Conservation (phyloP, 2,888 invertebrate genomes). For the Dichetophora obliterata region DNA sequence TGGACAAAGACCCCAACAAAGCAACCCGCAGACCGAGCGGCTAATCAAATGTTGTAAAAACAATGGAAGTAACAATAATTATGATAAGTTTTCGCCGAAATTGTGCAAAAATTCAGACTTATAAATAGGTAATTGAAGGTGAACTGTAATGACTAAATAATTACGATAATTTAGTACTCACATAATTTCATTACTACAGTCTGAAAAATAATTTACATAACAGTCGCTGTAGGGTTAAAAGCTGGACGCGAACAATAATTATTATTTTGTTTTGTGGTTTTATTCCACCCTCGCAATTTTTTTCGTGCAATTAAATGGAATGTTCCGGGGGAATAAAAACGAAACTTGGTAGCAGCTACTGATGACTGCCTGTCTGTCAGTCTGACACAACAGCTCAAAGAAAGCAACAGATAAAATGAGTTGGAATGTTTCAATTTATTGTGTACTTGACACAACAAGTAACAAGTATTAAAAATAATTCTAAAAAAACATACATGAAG, state of each 20-base stretch:
- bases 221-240: too few relatives aligned
- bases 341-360: neutral
- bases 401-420: slow-evolving; percentile 1
- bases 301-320: neutral
- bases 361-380: too few relatives aligned
- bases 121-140: neutral
- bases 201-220: neutral
- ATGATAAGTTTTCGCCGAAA: slow-evolving; percentile 27
- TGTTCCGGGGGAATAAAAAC: neutral
- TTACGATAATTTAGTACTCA: neutral
- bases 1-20: neutral
- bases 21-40: neutral
- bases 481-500: neutral
- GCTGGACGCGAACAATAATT: too few relatives aligned
- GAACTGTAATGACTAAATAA: neutral
- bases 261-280: slow-evolving; percentile 2
- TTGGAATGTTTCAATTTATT: slow-evolving; percentile 7
- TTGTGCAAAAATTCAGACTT: slow-evolving; percentile 16
- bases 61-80: slow-evolving; percentile 15
- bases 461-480: neutral
- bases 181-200: neutral
- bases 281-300: slow-evolving; percentile 40
- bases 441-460: too few relatives aligned
- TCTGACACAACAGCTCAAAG: slow-evolving; percentile 14
- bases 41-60: neutral